Evolutionary conservation across 2,113 vertebrate genomes (phyloP).

Genomic region (Saccopteryx bilineata): DNA sequence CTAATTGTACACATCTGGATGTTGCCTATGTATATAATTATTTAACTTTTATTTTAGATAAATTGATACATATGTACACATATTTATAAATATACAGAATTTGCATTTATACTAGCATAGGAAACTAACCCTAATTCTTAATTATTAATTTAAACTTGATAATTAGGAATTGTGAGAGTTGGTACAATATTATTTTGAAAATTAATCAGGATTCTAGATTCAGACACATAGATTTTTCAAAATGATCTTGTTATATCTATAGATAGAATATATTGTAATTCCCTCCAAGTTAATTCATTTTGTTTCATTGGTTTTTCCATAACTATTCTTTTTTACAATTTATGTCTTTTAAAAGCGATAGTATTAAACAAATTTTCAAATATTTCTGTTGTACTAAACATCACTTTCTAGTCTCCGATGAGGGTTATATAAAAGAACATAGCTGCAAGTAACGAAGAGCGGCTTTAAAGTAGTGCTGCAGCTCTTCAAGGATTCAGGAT

Average conservation of each 20-base stretch:
- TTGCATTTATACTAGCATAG: conserved; percentile 20
- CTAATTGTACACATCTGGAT: conserved; percentile 77
- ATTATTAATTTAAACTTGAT: conserved; percentile 63
- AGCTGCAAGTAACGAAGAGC: background rate
- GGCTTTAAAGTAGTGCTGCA: conserved; percentile 21
- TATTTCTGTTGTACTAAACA: background rate
- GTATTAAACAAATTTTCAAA: conserved; percentile 60
- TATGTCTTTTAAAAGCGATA: conserved; percentile 24
- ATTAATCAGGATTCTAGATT: conserved; percentile 30
- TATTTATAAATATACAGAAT: background rate
- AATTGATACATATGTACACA: background rate
- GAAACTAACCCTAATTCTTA: conserved; percentile 19
- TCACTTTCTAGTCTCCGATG: conserved; percentile 8
- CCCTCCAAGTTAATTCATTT: conserved; percentile 37
- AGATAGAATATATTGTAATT: conserved; percentile 45
- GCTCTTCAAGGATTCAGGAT: conserved; percentile 27
- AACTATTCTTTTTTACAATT: background rate
- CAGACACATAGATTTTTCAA: conserved; percentile 32
- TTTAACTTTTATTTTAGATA: conserved; percentile 58
- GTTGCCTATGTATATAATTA: conserved; percentile 29
- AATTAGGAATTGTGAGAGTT: conserved; percentile 36
- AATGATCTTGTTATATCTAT: conserved; percentile 45
- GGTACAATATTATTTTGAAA: conserved; percentile 68
- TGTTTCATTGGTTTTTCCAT: conserved; percentile 17
- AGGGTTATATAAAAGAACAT: background rate